Evolutionary conservation across 30 jellyfish, hydroid and myxozoan genomes (phyloP).

Genomic region (Turritopsis dohrnii): DNA sequence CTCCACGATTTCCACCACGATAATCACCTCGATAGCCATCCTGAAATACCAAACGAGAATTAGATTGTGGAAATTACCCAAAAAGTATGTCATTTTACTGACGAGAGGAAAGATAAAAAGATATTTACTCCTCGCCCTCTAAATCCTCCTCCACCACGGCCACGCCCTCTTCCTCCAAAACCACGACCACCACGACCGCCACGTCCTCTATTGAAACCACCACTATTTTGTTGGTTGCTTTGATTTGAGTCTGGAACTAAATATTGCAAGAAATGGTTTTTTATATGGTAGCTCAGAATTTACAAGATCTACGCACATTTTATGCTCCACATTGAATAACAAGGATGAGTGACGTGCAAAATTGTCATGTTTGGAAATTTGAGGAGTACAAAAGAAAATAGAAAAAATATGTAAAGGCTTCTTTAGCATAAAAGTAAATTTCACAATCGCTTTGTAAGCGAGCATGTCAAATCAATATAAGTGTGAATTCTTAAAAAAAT

Average conservation of each 20-base stretch:
- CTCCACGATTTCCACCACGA: constrained; percentile 51
- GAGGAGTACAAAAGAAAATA: too few relatives aligned
- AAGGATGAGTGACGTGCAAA: too few relatives aligned
- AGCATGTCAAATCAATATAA: too few relatives aligned
- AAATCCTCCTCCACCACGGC: constrained; percentile 46
- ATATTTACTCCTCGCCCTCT: constrained; percentile 35
- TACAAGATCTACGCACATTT: too few relatives aligned
- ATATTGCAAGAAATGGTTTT: background rate
- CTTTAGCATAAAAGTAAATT: too few relatives aligned
- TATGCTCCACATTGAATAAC: too few relatives aligned
- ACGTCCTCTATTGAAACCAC: constrained; percentile 46
- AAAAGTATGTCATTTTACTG: background rate
- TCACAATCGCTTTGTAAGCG: too few relatives aligned
- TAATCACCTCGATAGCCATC: constrained; percentile 31
- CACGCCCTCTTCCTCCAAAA: constrained; percentile 59
- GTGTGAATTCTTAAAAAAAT: too few relatives aligned
- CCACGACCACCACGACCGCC: constrained; percentile 81
- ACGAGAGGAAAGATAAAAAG: background rate
- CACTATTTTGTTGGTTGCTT: constrained; percentile 16
- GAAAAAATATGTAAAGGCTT: too few relatives aligned
- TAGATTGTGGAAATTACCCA: background rate
- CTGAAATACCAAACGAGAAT: constrained; percentile 15
- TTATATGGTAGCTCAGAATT: too few relatives aligned
- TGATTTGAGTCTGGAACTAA: constrained; percentile 28
- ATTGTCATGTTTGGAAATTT: too few relatives aligned